Evolutionary conservation across 2,113 vertebrate genomes (phyloP).

Genomic region (Sprattus sprattus): DNA sequence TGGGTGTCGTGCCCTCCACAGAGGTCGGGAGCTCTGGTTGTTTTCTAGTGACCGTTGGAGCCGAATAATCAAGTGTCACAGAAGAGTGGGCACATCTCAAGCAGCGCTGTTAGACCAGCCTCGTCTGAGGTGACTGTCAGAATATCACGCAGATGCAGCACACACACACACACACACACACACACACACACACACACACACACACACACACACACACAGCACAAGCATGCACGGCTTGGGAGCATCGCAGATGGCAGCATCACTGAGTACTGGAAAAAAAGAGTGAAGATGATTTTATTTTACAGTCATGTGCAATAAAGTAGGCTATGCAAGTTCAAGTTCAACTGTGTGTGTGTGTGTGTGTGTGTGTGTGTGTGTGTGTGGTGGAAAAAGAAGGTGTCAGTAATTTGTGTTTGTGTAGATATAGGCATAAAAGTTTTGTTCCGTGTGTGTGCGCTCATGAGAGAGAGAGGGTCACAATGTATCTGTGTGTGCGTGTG

Average conservation of each 20-base stretch:
- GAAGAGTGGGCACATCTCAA: slow-evolving; percentile 12
- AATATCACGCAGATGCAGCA: neutral
- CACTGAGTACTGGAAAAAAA: neutral
- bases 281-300: neutral
- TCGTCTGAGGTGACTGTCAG: neutral
- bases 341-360: neutral
- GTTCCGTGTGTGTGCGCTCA: neutral
- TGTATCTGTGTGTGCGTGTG: too few species aligned
- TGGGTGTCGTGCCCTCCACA: neutral
- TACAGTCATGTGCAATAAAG: neutral
- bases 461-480: neutral
- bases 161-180: neutral
- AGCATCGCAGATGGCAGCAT: neutral
- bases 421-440: neutral
- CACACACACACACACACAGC: neutral
- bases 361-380: neutral
- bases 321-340: neutral
- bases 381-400: neutral
- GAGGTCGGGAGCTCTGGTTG: neutral
- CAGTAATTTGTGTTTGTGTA: too few species aligned
- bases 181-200: neutral
- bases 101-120: neutral
- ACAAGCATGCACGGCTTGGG: neutral
- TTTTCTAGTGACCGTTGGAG: neutral
- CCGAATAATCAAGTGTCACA: slow-evolving; percentile 10